A percentile compares a stretch with the other conserved stretches of the same genome.
phyloP scores from a whole-genome alignment of 2,888 invertebrate genomes.

The Chouioia cunea region DNA sequence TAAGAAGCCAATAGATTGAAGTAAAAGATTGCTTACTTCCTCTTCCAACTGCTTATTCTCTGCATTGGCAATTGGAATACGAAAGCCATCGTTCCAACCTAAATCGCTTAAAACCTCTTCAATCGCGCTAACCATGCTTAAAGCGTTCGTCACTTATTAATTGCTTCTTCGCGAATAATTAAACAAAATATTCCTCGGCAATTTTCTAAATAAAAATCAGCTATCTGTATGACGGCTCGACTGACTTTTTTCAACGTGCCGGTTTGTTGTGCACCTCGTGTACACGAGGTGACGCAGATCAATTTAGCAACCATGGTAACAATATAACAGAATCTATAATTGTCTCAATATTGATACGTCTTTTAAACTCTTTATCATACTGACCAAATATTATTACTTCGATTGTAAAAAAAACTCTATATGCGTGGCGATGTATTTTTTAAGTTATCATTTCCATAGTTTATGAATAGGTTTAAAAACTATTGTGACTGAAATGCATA shows the following conservation, averaged over 20 bases:
- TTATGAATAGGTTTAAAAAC: too few species aligned
- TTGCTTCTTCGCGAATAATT: not conserved
- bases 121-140: conserved; percentile 69
- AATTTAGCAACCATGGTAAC: conserved; percentile 43
- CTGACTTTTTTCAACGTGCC: not conserved
- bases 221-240: not conserved
- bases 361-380: too few species aligned
- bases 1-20: not conserved
- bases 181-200: not conserved
- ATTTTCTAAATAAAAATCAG: conserved; percentile 6
- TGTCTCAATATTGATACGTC: conserved; percentile 17
- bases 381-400: too few species aligned
- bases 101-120: conserved; percentile 77
- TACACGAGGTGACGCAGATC: conserved; percentile 13
- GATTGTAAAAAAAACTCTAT: too few species aligned
- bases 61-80: conserved; percentile 83
- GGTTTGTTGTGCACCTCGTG: not conserved
- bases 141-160: conserved; percentile 2
- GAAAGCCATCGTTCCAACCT: conserved; percentile 83
- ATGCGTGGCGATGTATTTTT: too few species aligned
- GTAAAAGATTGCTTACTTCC: conserved; percentile 64
- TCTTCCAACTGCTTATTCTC: conserved; percentile 75
- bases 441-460: too few species aligned
- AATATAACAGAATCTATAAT: conserved; percentile 14
- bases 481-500: too few species aligned